These are phyloP conservation scores for Melangyna quadrimaculata DNA, from an alignment of 2,888 invertebrate genomes.

Conservation along the genomic window DNA sequence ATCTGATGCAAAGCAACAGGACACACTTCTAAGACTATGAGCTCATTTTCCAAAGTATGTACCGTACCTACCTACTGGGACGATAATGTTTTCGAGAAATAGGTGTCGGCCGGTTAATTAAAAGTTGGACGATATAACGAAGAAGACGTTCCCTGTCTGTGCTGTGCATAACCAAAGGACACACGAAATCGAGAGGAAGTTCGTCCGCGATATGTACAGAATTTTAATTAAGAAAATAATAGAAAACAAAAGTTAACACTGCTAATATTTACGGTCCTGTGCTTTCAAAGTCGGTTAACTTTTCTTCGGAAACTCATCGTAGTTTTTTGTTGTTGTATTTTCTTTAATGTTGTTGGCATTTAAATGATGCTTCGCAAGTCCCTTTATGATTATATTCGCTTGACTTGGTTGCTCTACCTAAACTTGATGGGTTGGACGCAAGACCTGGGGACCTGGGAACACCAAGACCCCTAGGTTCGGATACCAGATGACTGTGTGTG, in stretches of 20 bases:
- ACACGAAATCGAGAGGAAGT: slow-evolving; percentile 29
- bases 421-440: background rate
- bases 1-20: slow-evolving; percentile 54
- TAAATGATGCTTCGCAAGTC: slow-evolving; percentile 63
- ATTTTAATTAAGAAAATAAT: slow-evolving; percentile 63
- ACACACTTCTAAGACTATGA: background rate
- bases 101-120: slow-evolving; percentile 65
- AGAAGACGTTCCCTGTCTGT: slow-evolving; percentile 15
- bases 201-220: slow-evolving; percentile 45
- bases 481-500: background rate
- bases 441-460: background rate
- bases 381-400: slow-evolving; percentile 54
- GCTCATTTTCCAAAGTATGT: background rate
- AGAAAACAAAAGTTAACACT: slow-evolving; percentile 15
- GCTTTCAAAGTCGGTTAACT: slow-evolving; percentile 63
- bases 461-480: background rate
- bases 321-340: background rate
- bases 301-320: slow-evolving; percentile 35
- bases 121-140: slow-evolving; percentile 53
- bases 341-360: slow-evolving; percentile 50
- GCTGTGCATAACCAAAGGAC: slow-evolving; percentile 9
- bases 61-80: background rate
- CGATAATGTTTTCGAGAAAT: slow-evolving; percentile 17
- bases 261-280: slow-evolving; percentile 59
- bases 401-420: background rate